Percentiles rank a stretch among this genome's conserved stretches.
Conservation (phyloP, 2,888 invertebrate species). For the Rotaria magnacalcarata region DNA sequence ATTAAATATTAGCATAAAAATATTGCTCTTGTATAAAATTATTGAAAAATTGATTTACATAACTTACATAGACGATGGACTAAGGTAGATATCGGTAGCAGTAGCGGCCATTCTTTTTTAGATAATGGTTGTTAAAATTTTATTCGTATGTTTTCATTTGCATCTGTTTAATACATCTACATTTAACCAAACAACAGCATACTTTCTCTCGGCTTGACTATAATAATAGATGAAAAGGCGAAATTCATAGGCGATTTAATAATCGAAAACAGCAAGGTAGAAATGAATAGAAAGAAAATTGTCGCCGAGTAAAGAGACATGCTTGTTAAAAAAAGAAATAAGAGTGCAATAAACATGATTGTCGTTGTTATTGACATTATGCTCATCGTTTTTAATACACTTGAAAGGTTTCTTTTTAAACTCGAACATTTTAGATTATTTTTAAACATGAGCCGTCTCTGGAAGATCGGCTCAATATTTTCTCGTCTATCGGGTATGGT, state of each 20-base stretch:
- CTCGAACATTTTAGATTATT: background rate
- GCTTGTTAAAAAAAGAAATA: background rate
- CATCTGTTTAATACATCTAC: background rate
- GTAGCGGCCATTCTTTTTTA: background rate
- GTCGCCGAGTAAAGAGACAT: background rate
- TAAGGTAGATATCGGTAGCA: background rate
- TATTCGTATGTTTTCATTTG: background rate
- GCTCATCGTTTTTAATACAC: background rate
- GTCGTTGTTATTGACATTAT: background rate
- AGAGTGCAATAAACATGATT: background rate
- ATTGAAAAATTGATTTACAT: background rate
- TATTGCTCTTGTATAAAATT: background rate
- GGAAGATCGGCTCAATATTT: constrained; percentile 19
- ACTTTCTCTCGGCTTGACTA: background rate
- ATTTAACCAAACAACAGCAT: background rate
- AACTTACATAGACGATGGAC: constrained; percentile 1
- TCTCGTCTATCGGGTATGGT: constrained; percentile 11
- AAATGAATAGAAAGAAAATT: background rate
- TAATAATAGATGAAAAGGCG: constrained; percentile 12
- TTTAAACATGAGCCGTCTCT: background rate
- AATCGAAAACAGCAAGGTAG: background rate
- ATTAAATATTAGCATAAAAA: background rate
- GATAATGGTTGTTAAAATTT: background rate
- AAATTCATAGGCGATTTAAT: background rate
- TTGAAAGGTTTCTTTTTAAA: background rate